Evolutionary conservation across 2,888 invertebrate species (phyloP).

Genomic region (Blastobasis lacticolella): DNA sequence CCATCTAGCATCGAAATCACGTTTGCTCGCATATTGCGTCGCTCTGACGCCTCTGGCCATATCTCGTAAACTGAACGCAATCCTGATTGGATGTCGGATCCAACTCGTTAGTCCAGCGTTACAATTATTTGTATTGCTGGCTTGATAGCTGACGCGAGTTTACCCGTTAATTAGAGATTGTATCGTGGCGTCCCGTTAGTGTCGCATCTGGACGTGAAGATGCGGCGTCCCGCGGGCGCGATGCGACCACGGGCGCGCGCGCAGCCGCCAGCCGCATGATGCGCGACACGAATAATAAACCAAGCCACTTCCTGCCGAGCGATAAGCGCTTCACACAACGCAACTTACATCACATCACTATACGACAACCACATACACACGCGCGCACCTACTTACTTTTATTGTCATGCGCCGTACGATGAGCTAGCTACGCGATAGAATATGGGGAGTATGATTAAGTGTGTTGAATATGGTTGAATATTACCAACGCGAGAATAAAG

Average conservation of each 20-base stretch:
- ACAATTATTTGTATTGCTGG: slow-evolving; percentile 21
- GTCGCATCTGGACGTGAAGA: slow-evolving; percentile 33
- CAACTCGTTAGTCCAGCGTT: slow-evolving; percentile 23
- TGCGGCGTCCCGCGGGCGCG: slow-evolving; percentile 46
- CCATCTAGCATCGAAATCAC: no score
- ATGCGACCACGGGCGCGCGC: slow-evolving; percentile 27
- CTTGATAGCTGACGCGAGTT: slow-evolving; percentile 31
- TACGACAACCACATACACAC: slow-evolving; percentile 17
- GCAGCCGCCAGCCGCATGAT: slow-evolving; percentile 56
- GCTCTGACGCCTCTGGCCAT: no score
- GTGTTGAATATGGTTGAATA: neutral
- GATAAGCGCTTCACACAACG: slow-evolving; percentile 59
- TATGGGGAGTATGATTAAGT: neutral
- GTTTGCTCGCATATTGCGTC: no score
- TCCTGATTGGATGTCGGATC: no score
- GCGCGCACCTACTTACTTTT: neutral
- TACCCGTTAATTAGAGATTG: slow-evolving; percentile 51
- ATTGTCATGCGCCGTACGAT: no score
- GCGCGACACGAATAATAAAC: slow-evolving; percentile 73
- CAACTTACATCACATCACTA: slow-evolving; percentile 37
- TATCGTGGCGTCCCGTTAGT: slow-evolving; percentile 54
- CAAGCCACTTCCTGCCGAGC: slow-evolving; percentile 67
- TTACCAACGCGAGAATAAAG: neutral
- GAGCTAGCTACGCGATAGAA: neutral
- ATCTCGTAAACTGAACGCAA: no score